Evolutionary conservation across 2,888 invertebrate species (phyloP).

Genomic region (Agrypnus murinus): DNA sequence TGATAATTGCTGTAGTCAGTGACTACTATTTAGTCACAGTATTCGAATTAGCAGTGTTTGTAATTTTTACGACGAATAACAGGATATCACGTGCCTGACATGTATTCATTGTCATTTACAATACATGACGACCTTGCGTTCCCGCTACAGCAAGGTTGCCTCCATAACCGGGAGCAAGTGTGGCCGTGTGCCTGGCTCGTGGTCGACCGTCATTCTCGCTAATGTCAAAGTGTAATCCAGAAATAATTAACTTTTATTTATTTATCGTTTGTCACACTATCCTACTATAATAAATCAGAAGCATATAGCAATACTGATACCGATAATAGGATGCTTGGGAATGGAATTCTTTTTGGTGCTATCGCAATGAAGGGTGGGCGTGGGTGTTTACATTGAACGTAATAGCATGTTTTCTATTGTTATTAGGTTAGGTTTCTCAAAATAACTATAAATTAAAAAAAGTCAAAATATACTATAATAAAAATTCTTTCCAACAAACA

Average conservation of each 20-base stretch:
- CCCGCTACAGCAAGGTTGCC: conserved; percentile 44
- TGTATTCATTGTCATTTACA: conserved; percentile 51
- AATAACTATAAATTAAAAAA: neutral
- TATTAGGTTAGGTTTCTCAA: too few relatives aligned
- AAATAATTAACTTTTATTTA: neutral
- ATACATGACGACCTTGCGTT: conserved; percentile 50
- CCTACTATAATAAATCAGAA: too few relatives aligned
- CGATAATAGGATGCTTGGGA: too few relatives aligned
- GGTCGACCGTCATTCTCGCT: conserved; percentile 26
- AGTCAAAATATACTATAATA: neutral
- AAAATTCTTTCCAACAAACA: conserved; percentile 19
- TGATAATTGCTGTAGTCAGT: conserved; percentile 41
- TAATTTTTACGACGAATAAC: conserved; percentile 46
- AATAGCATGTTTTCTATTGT: too few relatives aligned
- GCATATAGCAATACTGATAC: too few relatives aligned
- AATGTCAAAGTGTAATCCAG: conserved; percentile 13
- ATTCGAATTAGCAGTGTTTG: conserved; percentile 38
- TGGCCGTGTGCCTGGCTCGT: conserved; percentile 38
- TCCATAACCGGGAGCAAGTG: conserved; percentile 39
- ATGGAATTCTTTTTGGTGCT: too few relatives aligned
- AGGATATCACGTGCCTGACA: conserved; percentile 50
- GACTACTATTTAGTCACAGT: too few relatives aligned
- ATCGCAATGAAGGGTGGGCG: too few relatives aligned
- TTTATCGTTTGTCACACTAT: neutral
- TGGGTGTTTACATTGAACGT: too few relatives aligned